phyloP scores from a whole-genome alignment of 2,113 vertebrate species.

The Ammodytes dubius region DNA sequence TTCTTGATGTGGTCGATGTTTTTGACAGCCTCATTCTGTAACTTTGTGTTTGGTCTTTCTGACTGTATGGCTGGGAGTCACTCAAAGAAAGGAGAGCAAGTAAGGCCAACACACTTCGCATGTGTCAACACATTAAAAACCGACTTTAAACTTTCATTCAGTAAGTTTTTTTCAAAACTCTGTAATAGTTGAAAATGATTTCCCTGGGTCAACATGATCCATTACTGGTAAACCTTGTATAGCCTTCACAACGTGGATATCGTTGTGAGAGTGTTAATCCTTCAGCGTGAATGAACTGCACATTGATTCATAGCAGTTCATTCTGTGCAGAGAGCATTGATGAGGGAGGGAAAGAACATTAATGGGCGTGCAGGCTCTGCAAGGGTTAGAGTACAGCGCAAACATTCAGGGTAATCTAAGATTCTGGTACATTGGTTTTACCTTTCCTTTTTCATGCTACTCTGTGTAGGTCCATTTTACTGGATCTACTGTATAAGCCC shows the following conservation, averaged over 20 bases:
- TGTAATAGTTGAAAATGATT: background rate
- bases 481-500: background rate
- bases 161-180: too few species aligned
- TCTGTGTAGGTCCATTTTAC: background rate
- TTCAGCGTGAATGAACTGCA: conserved; percentile 20
- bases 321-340: conserved; percentile 14
- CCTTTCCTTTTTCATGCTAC: background rate
- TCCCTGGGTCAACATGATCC: conserved; percentile 1
- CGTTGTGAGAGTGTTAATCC: conserved; percentile 12
- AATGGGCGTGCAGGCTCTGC: conserved; percentile 13
- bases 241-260: conserved; percentile 3
- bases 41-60: background rate
- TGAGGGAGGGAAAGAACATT: conserved; percentile 29
- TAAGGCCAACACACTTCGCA: background rate
- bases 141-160: too few species aligned
- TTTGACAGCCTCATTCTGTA: conserved; percentile 28
- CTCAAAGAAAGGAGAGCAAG: background rate
- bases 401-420: conserved; percentile 7
- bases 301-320: conserved; percentile 21
- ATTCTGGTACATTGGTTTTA: conserved; percentile 5
- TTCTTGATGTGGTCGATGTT: conserved; percentile 16
- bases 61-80: background rate
- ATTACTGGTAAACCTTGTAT: background rate
- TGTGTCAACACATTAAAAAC: too few species aligned
- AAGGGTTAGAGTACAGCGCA: background rate